Conservation (phyloP, 1,140 invertebrate species). For the Eufriesea mexicana region DNA sequence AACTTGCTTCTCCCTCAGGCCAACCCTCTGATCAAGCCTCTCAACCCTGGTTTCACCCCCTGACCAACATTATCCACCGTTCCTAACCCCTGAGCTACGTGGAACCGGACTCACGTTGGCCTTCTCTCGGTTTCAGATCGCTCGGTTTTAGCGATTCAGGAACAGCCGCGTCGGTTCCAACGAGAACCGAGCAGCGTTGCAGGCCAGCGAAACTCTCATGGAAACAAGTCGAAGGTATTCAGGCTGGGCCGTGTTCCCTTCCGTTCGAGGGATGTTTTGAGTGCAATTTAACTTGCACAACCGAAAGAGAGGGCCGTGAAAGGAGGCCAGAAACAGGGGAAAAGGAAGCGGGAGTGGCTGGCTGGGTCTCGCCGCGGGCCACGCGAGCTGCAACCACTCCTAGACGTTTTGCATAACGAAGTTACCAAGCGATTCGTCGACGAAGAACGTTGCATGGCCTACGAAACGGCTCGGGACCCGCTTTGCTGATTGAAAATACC, state of each 20-base stretch:
- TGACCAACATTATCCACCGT: neutral
- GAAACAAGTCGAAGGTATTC: neutral
- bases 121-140: neutral
- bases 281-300: constrained; percentile 63
- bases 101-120: neutral
- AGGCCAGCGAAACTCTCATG: neutral
- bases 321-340: neutral
- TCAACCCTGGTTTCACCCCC: neutral
- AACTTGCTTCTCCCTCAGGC: constrained; percentile 25
- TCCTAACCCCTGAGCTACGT: neutral
- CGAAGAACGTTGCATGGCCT: constrained; percentile 33
- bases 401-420: constrained; percentile 58
- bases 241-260: constrained; percentile 23
- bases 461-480: neutral
- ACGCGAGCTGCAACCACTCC: constrained; percentile 19
- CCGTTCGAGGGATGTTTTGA: constrained; percentile 62
- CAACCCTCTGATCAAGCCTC: constrained; percentile 28
- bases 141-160: neutral
- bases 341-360: neutral
- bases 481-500: constrained; percentile 21
- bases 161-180: neutral
- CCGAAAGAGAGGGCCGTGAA: neutral
- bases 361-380: constrained; percentile 14
- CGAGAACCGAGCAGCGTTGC: neutral
- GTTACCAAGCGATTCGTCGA: constrained; percentile 62